phyloP scores from a whole-genome alignment of 2,797 vertebrate species.

The Perodicticus potto region DNA sequence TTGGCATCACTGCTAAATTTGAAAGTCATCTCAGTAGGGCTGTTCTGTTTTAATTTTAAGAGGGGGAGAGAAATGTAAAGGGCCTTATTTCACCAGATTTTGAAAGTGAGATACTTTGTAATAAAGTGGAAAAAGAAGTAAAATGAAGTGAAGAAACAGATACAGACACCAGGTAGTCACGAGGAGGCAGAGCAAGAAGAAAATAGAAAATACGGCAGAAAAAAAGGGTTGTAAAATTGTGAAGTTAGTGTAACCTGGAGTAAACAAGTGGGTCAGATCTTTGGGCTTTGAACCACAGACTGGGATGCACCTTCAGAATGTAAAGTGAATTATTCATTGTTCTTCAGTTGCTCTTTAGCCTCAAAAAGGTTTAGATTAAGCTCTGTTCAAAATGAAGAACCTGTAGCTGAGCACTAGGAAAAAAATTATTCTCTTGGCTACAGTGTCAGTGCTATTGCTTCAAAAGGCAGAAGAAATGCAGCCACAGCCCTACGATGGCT shows the following conservation, averaged over 20 bases:
- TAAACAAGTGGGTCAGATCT: not conserved
- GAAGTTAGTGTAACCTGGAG: not conserved
- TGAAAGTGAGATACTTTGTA: not conserved
- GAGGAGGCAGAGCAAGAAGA: not conserved
- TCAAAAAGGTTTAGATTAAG: not conserved
- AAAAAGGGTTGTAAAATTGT: not conserved
- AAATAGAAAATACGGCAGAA: not conserved
- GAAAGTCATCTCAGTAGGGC: not conserved
- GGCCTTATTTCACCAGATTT: not conserved
- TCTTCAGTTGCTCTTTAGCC: not conserved
- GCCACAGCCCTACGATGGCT: not conserved
- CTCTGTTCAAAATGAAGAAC: not conserved
- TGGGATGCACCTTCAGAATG: not conserved
- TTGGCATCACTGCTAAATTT: constrained; percentile 27
- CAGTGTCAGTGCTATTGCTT: not conserved
- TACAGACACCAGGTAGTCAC: not conserved
- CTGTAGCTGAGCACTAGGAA: not conserved
- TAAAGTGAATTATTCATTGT: not conserved
- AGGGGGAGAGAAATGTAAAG: not conserved
- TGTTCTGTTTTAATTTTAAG: not conserved
- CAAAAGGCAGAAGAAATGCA: not conserved
- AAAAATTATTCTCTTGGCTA: not conserved
- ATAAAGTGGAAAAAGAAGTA: not conserved
- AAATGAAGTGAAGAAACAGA: not conserved
- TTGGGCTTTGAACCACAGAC: not conserved